Evolutionary conservation across 2,113 vertebrate species (phyloP), one percentile per base, ranked within the genome.

Genomic region (Hirundichthys speculiger): DNA sequence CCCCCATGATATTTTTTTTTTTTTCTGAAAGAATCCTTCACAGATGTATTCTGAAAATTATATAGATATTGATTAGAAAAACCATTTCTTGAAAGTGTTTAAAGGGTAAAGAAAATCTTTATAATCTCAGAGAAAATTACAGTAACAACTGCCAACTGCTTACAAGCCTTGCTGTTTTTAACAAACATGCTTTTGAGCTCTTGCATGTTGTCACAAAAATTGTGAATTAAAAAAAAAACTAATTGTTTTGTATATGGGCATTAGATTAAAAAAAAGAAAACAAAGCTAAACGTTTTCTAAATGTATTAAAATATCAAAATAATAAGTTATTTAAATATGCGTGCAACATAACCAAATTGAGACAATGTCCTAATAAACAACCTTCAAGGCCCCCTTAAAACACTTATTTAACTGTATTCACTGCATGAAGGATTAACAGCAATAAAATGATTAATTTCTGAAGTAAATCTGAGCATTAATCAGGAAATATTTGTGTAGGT

Each of bases 131-230:
- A 49, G 47, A 19, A 58, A 52, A 59, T 50, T 19, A 4, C 40
- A 27, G 53, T 53, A 67, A 24, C 27, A 54, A 49, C 25, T 20
- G 52, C 20, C 52, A 41, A 13, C 45, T 25, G 21, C 19, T 55
- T 65, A 34, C 20, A 50, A 41, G 30, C 34, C 11, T 38, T 19
- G 34, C 46, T 66, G 43, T 13, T 48, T 20, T 16, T 9, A 30
- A 45, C 19, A 45, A 34, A 12, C 1, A 39, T 14, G 15, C 5
- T 19, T 42, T 39, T 24, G 13, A 27, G 47, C n/a, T 24, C 34
- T 38, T 49, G 5, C 16, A 22, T 13, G 24, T 41, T 18, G 49
- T 30, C 39, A 49, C 27, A 22, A 45, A 22, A 40, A 43, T 14
- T 11, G 14, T 51, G 41, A 68, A 40, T 16, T 19, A n/a, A 42